Percentiles rank a stretch among this genome's conserved stretches.
Evolutionary conservation across 2,888 invertebrate species (phyloP).

Genomic region (Chrysodeixis includens): DNA sequence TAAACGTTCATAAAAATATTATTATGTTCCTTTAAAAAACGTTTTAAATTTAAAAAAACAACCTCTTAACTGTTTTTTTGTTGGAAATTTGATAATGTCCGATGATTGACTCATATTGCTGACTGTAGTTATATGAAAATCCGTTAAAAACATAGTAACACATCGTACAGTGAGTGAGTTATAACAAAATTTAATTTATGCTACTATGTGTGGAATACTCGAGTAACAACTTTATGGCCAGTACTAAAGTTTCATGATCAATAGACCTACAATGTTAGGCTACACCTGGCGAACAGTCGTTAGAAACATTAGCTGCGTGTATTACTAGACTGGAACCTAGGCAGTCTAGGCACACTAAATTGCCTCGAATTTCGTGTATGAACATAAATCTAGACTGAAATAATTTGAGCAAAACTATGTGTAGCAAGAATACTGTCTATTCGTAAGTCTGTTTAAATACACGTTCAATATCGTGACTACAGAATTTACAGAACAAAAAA

Average conservation of each 20-base stretch:
- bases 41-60: no score
- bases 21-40: no score
- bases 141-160: neutral
- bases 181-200: slow-evolving; percentile 16
- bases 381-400: no score
- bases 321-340: neutral
- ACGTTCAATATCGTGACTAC: no score
- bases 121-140: neutral
- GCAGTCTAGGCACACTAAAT: neutral
- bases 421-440: no score
- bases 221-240: slow-evolving; percentile 31
- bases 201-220: slow-evolving; percentile 35
- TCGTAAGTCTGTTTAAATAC: no score
- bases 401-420: no score
- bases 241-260: slow-evolving; percentile 28
- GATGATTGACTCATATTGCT: no score
- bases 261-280: slow-evolving; percentile 29
- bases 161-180: neutral
- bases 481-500: no score
- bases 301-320: slow-evolving; percentile 17
- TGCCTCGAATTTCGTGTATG: neutral
- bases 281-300: slow-evolving; percentile 10
- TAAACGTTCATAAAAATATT: no score
- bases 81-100: no score
- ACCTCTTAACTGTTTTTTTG: no score